Percentiles rank a stretch among this genome's conserved stretches.
Conservation (phyloP, 2,888 invertebrate species). For the Phrixothrix hirtus region DNA sequence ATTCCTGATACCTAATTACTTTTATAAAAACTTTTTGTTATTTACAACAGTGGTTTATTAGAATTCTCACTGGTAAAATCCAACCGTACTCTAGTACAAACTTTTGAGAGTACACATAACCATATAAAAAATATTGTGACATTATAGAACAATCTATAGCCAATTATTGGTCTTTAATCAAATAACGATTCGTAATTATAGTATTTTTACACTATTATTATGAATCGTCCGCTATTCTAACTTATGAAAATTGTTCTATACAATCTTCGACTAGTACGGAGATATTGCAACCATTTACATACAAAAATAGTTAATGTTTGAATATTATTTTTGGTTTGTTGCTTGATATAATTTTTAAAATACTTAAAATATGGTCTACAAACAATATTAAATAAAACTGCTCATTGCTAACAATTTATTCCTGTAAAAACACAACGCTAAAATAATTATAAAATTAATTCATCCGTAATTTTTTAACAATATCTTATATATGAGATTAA, state of each 20-base stretch:
- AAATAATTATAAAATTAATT: too few relatives aligned
- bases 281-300: constrained; percentile 39
- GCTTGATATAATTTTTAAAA: constrained; percentile 9
- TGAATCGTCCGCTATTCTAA: constrained; percentile 9
- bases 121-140: background rate
- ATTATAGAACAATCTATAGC: constrained; percentile 7
- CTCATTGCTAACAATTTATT: too few relatives aligned
- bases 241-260: constrained; percentile 15
- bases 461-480: too few relatives aligned
- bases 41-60: constrained; percentile 1
- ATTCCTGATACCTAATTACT: background rate
- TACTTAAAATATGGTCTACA: too few relatives aligned
- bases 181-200: constrained; percentile 3
- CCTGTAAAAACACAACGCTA: too few relatives aligned
- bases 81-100: background rate
- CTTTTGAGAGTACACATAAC: background rate
- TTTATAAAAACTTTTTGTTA: background rate
- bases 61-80: background rate
- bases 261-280: constrained; percentile 40
- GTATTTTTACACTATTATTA: constrained; percentile 7
- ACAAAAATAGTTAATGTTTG: constrained; percentile 20
- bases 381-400: too few relatives aligned
- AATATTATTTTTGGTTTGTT: constrained; percentile 14
- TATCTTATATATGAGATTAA: too few relatives aligned
- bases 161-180: constrained; percentile 8